phyloP scores from a whole-genome alignment of 2,113 vertebrate genomes.

The Prunella fulvescens region DNA sequence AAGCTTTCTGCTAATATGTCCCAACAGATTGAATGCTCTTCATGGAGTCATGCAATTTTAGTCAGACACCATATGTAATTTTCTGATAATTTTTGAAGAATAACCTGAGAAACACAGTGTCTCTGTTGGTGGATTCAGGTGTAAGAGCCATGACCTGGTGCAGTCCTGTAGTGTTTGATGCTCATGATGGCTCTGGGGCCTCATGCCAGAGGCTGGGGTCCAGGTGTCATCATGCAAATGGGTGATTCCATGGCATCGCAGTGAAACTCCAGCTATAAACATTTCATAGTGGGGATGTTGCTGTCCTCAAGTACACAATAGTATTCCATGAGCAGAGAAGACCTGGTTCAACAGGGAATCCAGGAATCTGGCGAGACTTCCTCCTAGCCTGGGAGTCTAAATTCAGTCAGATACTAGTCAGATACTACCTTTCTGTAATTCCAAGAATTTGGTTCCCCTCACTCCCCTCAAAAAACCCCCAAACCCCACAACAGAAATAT shows the following conservation, averaged over 20 bases:
- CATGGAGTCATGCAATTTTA: background rate
- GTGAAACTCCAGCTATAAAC: background rate
- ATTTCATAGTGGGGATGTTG: background rate
- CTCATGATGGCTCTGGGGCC: background rate
- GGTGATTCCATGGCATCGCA: background rate
- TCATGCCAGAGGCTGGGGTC: background rate
- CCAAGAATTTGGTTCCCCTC: background rate
- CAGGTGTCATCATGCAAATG: background rate
- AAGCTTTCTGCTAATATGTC: background rate
- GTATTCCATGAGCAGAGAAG: accelerated
- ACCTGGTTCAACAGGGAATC: background rate
- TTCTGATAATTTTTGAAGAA: background rate
- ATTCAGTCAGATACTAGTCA: no score
- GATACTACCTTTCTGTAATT: background rate
- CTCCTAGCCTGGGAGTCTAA: background rate
- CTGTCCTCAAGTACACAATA: background rate
- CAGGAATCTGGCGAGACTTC: accelerated
- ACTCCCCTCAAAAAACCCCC: background rate
- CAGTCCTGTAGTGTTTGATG: background rate
- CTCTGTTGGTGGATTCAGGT: background rate
- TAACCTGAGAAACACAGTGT: accelerated
- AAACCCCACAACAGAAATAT: background rate
- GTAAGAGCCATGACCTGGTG: accelerated
- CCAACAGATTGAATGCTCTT: background rate
- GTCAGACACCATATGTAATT: background rate